Evolutionary conservation across 2,888 invertebrate genomes (phyloP), one percentile per base, ranked within the genome.

Genomic region (Nyleta sp.): DNA sequence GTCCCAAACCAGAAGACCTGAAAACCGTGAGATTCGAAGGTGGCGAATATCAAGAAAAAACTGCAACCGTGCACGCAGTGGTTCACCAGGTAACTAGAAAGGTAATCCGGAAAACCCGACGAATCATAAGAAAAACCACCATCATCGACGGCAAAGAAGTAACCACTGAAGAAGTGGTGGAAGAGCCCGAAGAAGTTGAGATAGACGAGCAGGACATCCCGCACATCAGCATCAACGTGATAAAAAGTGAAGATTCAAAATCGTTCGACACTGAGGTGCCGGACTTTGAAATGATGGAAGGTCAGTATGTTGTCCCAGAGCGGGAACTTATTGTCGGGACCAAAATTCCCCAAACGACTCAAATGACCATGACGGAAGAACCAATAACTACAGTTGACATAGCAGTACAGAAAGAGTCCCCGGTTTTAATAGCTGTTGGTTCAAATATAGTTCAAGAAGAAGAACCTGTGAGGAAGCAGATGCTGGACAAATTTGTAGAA

Each of bases 101-200:
- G 86, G 93, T 96, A n/a, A 94, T 96, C 3, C 93, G 94, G 74
- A 95, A 95, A 83, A 94, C 94, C 13, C 92, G 95, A 50, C 94
- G 95, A 79, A 95, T 96, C 15, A 95, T 97, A 59, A 93, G 95
- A 62, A 94, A 94, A 81, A 93, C 95, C 2, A 95, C 95, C 0
- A 94, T 96, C 4, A 93, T 96, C 71, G 95, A 97, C 87, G 97
- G 97, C 0, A 95, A 96, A 90, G 97, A 97, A 91, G 95, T 95
- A 76, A 93, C 96, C 0, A 95, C 95, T 6, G 97, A 97, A 90
- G 96, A 97, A 91, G 91, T 96, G 0, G 92, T 96, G 44, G 97
- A 97, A 86, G 96, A 96, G 89, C 97, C 97, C 0, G 96, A 95
- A 85, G 94, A 94, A 88, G 91, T 95, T 3, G 95, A 95, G 91